phyloP scores from a whole-genome alignment of 2,113 vertebrate genomes.

The Trematocara macrostoma region DNA sequence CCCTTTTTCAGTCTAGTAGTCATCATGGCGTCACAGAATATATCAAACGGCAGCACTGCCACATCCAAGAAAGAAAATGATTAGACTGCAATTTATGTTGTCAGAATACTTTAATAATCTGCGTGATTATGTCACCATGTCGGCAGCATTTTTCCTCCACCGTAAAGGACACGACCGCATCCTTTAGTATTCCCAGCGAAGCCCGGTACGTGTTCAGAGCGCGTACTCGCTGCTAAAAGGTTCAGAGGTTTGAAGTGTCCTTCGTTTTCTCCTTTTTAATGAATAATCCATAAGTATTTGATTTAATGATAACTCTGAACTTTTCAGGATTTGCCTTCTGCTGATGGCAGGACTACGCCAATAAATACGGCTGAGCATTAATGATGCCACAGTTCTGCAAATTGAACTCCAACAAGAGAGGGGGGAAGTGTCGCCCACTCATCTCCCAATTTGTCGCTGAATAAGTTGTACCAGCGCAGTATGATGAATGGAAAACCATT shows the following conservation, averaged over 20 bases:
- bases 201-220: not conserved
- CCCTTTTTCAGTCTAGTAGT: not conserved
- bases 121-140: not conserved
- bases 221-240: not conserved
- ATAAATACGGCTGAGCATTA: conserved; percentile 31
- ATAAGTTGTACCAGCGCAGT: conserved; percentile 19
- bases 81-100: not conserved
- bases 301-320: conserved; percentile 33
- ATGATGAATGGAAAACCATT: conserved; percentile 25
- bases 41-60: not conserved
- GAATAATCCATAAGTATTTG: conserved; percentile 45
- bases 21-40: fast-evolving
- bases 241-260: conserved; percentile 13
- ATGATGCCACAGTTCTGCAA: not conserved
- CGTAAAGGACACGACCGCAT: not conserved
- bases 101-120: not conserved
- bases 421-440: conserved; percentile 9
- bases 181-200: not conserved
- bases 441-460: conserved; percentile 14
- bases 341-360: not conserved
- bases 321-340: conserved; percentile 11
- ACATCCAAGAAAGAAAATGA: not conserved
- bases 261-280: conserved; percentile 23
- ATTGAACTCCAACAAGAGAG: not conserved
- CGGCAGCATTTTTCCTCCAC: not conserved